Base-by-base conservation (phyloP, 1,140 invertebrate genomes). In the Leptinotarsa texana region DNA sequence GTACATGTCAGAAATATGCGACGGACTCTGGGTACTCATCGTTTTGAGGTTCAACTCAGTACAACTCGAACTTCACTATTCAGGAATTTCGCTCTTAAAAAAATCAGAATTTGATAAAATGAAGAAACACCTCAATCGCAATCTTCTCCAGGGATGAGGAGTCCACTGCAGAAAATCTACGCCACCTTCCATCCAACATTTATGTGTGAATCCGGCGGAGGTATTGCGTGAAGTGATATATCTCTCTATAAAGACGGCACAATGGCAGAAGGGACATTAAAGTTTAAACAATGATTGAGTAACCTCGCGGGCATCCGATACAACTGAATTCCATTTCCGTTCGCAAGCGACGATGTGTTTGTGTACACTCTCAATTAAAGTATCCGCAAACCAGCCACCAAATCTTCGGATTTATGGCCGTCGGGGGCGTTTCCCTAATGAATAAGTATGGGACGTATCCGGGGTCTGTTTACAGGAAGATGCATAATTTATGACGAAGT, bases 241-340 rank as follows among this genome's bases (percentile, higher is more conserved):
- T 57, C 51, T 17, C 51, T 57, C 51, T 17, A 57, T 57, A 57
- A 57, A 57, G n/a, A 18, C 51, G 15, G 15, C 15, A 57, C 51
- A 57, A 57, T 57, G 13, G 51, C 51, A 18, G 17, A 18, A 57
- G 51, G 65, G 65, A 67, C 65, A 42, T 76, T 73, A 74, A 74
- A 69, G 57, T 74, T 76, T 74, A 76, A 76, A 76, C 75, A 76
- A 76, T 76, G 75, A 76, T 76, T 76, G 75, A 76, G 72, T 74
- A 74, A 76, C 66, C 75, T 76, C 75, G 67, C 27, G 51, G 75
- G 75, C 63, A 69, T 76, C 72, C 66, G 75, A 76, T 73, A 76
- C 75, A 76, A 67, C 75, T 67, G 72, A 76, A 76, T 74, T 76
- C 75, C 75, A 76, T 76, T 76, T 76, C 72, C 72, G 72, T 67